Percentiles rank a stretch among this genome's conserved stretches.
Conservation (phyloP, 1,140 invertebrate genomes). For the Chionoecetes opilio region DNA sequence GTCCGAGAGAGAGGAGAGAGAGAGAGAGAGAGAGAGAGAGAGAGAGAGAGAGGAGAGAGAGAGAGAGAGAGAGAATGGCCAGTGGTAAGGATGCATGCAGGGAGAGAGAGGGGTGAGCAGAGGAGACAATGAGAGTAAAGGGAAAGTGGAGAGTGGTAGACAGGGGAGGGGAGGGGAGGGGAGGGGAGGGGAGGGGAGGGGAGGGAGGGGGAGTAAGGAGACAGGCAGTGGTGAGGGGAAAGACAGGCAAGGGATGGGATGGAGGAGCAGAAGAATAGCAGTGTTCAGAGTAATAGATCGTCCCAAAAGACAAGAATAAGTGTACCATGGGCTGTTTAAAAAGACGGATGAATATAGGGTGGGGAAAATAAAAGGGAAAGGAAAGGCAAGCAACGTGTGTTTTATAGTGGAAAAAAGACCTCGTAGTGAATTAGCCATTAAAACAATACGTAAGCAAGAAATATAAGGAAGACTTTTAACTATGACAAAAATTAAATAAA, state of each 20-base stretch:
- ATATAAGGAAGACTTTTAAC: background rate
- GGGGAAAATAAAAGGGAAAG: background rate
- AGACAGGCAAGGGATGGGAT: background rate
- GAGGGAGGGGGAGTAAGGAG: too few species aligned
- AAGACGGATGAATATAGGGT: background rate
- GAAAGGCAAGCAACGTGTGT: background rate
- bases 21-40: too few species aligned
- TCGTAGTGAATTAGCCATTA: background rate
- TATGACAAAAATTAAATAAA: background rate
- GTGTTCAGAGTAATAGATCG: background rate
- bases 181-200: background rate
- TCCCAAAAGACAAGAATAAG: background rate
- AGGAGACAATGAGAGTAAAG: background rate
- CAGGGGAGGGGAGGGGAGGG: background rate
- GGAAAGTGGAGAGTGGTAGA: background rate
- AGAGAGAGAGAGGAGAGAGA: background rate
- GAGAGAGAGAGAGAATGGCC: background rate
- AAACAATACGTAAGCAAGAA: background rate
- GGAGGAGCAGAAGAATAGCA: background rate
- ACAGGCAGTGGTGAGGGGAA: background rate
- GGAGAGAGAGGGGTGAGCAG: background rate
- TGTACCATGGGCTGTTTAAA: background rate
- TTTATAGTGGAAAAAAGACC: background rate
- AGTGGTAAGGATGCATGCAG: background rate
- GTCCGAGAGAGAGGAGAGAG: slow-evolving; percentile 38